A percentile compares a stretch with the other conserved stretches of the same genome.
Evolutionary conservation across 2,888 invertebrate species (phyloP).

Genomic region (Drosophila pseudotalamancana): DNA sequence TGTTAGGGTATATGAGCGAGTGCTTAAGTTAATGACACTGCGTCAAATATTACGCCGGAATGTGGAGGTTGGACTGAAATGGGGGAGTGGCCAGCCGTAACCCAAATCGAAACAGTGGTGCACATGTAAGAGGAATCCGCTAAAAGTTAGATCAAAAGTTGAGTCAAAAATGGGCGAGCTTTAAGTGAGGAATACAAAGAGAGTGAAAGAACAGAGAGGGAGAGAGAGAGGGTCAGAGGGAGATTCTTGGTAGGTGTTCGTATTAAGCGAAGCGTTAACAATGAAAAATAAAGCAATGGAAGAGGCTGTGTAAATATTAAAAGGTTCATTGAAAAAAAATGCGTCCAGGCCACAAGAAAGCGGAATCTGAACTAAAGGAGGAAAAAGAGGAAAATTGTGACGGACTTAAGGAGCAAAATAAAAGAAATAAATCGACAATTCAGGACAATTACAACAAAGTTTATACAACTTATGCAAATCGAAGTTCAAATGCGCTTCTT

Average conservation of each 20-base stretch:
- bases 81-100: neutral
- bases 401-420: slow-evolving; percentile 4
- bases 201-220: no score
- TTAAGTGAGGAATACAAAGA: no score
- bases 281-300: slow-evolving; percentile 53
- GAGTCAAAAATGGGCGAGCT: slow-evolving; percentile 19
- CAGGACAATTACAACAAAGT: slow-evolving; percentile 23
- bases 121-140: slow-evolving; percentile 48
- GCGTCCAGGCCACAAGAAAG: slow-evolving; percentile 2
- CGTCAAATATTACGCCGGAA: neutral
- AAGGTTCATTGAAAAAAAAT: slow-evolving; percentile 39
- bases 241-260: slow-evolving; percentile 23
- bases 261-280: slow-evolving; percentile 61
- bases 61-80: no score
- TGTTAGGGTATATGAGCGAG: slow-evolving; percentile 23
- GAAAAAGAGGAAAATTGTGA: slow-evolving; percentile 6
- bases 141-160: slow-evolving; percentile 51
- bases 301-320: slow-evolving; percentile 59
- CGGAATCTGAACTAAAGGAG: neutral
- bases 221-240: neutral
- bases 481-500: slow-evolving; percentile 9
- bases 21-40: slow-evolving; percentile 59
- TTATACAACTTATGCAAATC: slow-evolving; percentile 9
- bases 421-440: slow-evolving; percentile 27
- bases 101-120: slow-evolving; percentile 39